These are phyloP conservation scores for Patella depressa DNA, from an alignment of 2,888 invertebrate species.

Conservation along the genomic window DNA sequence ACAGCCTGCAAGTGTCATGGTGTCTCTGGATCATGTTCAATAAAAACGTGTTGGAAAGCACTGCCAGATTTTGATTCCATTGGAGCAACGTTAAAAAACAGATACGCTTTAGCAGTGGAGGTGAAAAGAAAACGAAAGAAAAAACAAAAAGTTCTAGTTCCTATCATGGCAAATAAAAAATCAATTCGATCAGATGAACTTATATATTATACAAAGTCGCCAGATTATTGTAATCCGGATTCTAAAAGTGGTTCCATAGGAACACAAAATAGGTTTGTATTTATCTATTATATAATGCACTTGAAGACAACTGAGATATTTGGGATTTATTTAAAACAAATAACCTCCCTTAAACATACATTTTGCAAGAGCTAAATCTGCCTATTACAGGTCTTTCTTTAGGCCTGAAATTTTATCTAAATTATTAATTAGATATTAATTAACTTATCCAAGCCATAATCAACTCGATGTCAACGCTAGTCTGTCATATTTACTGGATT, in stretches of 20 bases:
- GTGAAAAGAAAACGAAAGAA: slow-evolving; percentile 53
- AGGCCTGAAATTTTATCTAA: too few species aligned
- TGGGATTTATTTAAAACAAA: too few species aligned
- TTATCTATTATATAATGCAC: background rate
- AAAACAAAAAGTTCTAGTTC: slow-evolving; percentile 61
- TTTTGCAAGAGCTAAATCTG: too few species aligned
- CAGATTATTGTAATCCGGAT: slow-evolving; percentile 86
- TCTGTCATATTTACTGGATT: too few species aligned
- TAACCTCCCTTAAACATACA: too few species aligned
- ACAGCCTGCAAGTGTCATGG: slow-evolving; percentile 87
- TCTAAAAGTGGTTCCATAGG: slow-evolving; percentile 82
- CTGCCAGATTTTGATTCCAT: slow-evolving; percentile 76
- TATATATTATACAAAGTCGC: slow-evolving; percentile 84
- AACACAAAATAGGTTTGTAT: slow-evolving; percentile 81
- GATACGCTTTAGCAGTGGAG: slow-evolving; percentile 74
- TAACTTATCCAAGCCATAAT: too few species aligned
- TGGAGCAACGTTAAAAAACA: slow-evolving; percentile 75
- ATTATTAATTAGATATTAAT: too few species aligned
- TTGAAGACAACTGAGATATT: background rate
- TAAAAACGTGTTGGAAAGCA: slow-evolving; percentile 86
- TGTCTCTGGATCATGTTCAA: slow-evolving; percentile 86
- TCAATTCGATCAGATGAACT: slow-evolving; percentile 76
- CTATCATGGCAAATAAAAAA: slow-evolving; percentile 67
- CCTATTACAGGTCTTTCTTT: too few species aligned
- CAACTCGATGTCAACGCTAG: too few species aligned